phyloP scores from a whole-genome alignment of 2,113 vertebrate genomes.

The Labrus mixtus region DNA sequence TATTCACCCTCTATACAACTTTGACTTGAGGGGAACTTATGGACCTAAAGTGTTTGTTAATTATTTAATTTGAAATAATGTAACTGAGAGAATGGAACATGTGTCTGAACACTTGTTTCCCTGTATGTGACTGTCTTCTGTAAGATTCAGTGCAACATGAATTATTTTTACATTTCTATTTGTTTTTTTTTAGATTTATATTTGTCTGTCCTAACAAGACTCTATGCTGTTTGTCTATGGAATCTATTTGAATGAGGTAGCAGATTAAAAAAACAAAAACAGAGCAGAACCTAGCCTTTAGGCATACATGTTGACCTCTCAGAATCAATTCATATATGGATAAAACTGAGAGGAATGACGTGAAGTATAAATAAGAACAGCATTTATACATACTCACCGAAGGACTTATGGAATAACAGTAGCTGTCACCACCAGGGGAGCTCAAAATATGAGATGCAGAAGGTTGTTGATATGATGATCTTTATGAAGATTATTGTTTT shows the following conservation, averaged over 20 bases:
- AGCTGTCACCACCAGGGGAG: constrained; percentile 44
- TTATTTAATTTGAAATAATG: constrained; percentile 17
- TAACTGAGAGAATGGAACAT: constrained; percentile 18
- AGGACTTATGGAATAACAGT: background rate
- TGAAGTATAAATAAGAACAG: background rate
- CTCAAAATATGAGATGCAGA: constrained; percentile 30
- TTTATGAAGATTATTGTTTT: constrained; percentile 19
- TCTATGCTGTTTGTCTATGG: too few species aligned
- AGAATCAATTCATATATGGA: background rate
- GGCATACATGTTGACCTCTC: background rate
- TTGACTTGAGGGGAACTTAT: constrained; percentile 51
- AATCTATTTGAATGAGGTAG: background rate
- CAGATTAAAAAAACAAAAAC: background rate
- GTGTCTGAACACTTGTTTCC: background rate
- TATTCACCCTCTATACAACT: constrained; percentile 60
- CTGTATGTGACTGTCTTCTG: background rate
- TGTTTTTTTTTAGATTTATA: too few species aligned
- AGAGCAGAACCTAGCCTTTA: background rate
- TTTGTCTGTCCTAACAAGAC: too few species aligned
- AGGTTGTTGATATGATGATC: constrained; percentile 37
- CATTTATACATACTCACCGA: too few species aligned
- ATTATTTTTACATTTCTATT: background rate
- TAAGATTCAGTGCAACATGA: background rate
- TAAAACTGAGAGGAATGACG: background rate
- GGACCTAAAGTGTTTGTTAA: constrained; percentile 30